phyloP scores from a whole-genome alignment of 2,113 vertebrate species.

The Clarias gariepinus region DNA sequence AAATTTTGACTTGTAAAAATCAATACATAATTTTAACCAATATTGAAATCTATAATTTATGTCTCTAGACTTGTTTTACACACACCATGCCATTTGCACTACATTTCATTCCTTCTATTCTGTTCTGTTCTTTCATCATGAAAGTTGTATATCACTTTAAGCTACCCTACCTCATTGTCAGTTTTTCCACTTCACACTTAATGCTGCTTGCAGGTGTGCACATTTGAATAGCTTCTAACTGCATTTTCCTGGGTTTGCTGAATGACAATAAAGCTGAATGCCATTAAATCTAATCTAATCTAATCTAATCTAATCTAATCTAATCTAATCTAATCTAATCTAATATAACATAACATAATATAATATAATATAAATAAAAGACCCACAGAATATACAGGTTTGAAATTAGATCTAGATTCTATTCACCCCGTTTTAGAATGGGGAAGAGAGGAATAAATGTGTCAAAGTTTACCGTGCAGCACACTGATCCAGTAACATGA shows the following conservation, averaged over 20 bases:
- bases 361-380: background rate
- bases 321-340: background rate
- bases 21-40: background rate
- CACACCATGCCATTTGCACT: background rate
- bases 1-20: background rate
- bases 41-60: background rate
- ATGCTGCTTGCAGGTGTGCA: background rate
- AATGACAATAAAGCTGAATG: background rate
- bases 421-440: background rate
- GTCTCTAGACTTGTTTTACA: background rate
- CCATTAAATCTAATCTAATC: too few species aligned
- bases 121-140: background rate
- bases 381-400: background rate
- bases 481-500: conserved; percentile 14
- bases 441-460: background rate
- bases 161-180: background rate
- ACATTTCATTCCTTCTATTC: background rate
- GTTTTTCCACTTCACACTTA: background rate
- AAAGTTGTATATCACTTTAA: background rate
- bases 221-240: background rate
- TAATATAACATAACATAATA: background rate
- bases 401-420: background rate
- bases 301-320: too few species aligned
- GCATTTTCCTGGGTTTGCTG: background rate
- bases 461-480: background rate